A percentile compares a stretch with the other conserved stretches of the same genome.
These are phyloP conservation scores for Lucifuga dentata DNA, from an alignment of 2,113 vertebrate species.

Conservation along the genomic window DNA sequence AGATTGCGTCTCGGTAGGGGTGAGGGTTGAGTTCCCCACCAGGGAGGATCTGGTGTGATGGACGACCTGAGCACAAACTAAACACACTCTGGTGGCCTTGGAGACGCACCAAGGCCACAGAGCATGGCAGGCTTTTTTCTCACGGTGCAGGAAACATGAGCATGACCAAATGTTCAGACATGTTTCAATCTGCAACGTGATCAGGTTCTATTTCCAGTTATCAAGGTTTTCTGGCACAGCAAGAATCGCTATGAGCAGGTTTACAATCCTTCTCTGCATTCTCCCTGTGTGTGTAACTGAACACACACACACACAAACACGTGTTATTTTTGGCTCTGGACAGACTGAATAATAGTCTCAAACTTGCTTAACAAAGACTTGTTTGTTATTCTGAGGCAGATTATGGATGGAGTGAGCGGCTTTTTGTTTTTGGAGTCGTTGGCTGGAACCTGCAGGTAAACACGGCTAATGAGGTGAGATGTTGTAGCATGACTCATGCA, in stretches of 20 bases:
- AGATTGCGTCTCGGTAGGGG: constrained; percentile 78
- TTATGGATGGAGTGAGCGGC: constrained; percentile 50
- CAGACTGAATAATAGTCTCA: constrained; percentile 45
- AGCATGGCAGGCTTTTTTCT: constrained; percentile 24
- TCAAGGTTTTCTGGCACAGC: background rate
- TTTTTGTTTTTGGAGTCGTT: constrained; percentile 52
- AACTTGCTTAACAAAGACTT: constrained; percentile 64
- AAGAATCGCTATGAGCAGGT: constrained; percentile 28
- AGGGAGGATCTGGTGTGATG: constrained; percentile 62
- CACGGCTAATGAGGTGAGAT: constrained; percentile 64
- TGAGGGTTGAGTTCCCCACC: constrained; percentile 66
- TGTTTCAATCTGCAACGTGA: constrained; percentile 29
- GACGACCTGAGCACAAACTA: constrained; percentile 63
- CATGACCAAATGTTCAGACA: constrained; percentile 55
- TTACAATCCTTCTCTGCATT: constrained; percentile 23
- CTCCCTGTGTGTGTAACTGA: constrained; percentile 26
- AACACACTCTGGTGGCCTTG: constrained; percentile 65
- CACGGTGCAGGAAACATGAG: constrained; percentile 35
- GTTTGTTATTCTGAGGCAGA: constrained; percentile 67
- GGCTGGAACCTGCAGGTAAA: constrained; percentile 55
- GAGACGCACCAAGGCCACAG: constrained; percentile 65
- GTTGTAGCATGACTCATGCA: constrained; percentile 64
- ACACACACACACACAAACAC: background rate
- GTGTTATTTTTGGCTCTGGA: constrained; percentile 64
- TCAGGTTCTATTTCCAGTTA: constrained; percentile 6